A percentile compares a stretch with the other conserved stretches of the same genome.
Evolutionary conservation across 1,140 invertebrate genomes (phyloP).

Genomic region (Diachasmimorpha longicaudata): DNA sequence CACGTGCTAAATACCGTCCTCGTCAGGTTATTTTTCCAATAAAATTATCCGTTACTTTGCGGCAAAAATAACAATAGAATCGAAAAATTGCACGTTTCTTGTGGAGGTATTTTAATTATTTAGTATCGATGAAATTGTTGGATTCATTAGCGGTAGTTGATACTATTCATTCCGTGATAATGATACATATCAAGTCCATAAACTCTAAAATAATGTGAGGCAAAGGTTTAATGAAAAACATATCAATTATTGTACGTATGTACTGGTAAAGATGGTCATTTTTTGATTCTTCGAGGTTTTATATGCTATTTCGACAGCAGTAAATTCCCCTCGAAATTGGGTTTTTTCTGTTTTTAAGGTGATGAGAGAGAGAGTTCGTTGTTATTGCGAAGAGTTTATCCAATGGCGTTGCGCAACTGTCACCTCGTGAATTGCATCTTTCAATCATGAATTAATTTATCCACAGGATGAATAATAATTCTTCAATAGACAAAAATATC

Average conservation of each 20-base stretch:
- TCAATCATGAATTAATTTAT: neutral
- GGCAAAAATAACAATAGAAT: neutral
- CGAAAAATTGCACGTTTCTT: neutral
- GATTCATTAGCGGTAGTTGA: neutral
- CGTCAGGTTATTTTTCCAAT: neutral
- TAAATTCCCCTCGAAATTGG: neutral
- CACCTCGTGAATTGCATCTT: neutral
- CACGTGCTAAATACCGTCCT: slow-evolving; percentile 16
- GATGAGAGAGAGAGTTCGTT: neutral
- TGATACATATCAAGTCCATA: slow-evolving; percentile 20
- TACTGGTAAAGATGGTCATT: slow-evolving; percentile 11
- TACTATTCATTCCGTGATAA: slow-evolving; percentile 24
- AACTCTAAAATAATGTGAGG: neutral
- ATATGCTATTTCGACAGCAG: neutral
- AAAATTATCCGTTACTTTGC: neutral
- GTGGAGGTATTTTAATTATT: slow-evolving; percentile 1
- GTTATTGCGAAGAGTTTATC: neutral
- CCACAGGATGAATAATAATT: too few species aligned
- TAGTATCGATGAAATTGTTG: neutral
- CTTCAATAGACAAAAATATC: too few species aligned
- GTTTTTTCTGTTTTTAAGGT: neutral
- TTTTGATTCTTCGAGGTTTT: slow-evolving; percentile 19
- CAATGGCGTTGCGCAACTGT: neutral
- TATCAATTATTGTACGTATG: slow-evolving; percentile 17
- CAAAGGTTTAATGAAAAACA: slow-evolving; percentile 14